Evolutionary conservation across 2,113 vertebrate genomes (phyloP), one percentile per base, ranked within the genome.

Genomic region (Ophiodon elongatus): DNA sequence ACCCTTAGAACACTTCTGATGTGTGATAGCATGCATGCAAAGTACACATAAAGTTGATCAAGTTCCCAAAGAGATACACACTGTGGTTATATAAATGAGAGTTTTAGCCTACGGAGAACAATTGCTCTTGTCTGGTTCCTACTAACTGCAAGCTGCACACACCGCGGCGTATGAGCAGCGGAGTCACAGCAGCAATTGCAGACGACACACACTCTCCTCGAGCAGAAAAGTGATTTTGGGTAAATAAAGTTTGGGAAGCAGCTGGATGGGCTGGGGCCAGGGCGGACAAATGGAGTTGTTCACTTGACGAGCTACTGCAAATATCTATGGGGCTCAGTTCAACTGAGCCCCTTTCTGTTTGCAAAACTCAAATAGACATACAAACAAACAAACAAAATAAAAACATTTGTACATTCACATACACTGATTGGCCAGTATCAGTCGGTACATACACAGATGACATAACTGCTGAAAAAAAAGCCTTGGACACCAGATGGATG

Each of bases 351-450:
- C 77, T 59, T 57, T 77, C 76, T 76, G 83, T 87, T 80, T 76
- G 86, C 76, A 82, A 73, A 90, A 92, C 83, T 75, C 77, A 93
- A 84, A 87, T 11, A 89, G 74, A 89, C 78, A n/a, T n/a, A n/a
- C n/a, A 71, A 10, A 91, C 62, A 83, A 82, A 86, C 62, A 85
- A 67, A 87, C 37, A 85, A 85, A 87, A 35, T 71, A 71, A 88
- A 89, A 89, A 88, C 71, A 89, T 90, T 91, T 93, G 89, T 94
- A 95, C 93, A 94, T 95, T 95, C 94, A 95, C 94, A 92, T 83
- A 94, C 88, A 93, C 79, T 80, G 85, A 93, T 87, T 90, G 90
- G 92, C 89, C 92, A 89, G 82, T 84, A 89, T 87, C 59, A 88
- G 92, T 81, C 62, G 80, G 84, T 80, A 92, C 90, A 84, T 52